Conservation (phyloP, 2,888 invertebrate species). For the Hirtodrosophila confusa region DNA sequence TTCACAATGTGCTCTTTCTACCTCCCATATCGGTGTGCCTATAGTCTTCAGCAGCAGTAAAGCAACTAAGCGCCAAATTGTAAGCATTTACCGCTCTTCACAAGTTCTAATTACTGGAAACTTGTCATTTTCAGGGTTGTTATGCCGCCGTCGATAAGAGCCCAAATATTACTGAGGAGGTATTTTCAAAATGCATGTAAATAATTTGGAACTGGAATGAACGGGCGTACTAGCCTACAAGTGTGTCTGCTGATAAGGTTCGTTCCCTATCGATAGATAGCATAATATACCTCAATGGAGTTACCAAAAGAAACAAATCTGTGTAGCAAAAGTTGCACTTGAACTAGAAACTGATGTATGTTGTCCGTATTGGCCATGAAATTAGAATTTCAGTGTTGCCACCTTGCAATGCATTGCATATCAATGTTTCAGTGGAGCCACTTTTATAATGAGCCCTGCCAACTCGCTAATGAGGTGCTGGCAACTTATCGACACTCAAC, state of each 20-base stretch:
- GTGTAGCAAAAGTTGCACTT: background rate
- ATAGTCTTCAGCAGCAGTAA: background rate
- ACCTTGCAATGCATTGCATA: too few species aligned
- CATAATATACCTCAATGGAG: too few species aligned
- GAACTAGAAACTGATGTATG: too few species aligned
- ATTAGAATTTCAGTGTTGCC: too few species aligned
- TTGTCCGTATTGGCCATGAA: too few species aligned
- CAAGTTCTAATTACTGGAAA: conserved; percentile 20
- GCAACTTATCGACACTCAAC: too few species aligned
- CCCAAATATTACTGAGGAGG: background rate
- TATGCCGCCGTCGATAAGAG: conserved; percentile 27
- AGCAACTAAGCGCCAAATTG: conserved; percentile 8
- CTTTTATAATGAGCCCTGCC: too few species aligned
- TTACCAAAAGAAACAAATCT: too few species aligned
- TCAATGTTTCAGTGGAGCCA: too few species aligned
- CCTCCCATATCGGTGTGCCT: conserved; percentile 30
- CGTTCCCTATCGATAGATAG: conserved; percentile 2
- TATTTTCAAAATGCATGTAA: background rate
- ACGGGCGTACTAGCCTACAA: too few species aligned
- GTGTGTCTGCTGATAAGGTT: conserved; percentile 22
- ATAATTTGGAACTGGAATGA: conserved; percentile 1
- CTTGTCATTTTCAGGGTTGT: conserved; percentile 8
- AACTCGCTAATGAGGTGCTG: too few species aligned
- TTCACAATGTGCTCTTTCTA: conserved; percentile 7
- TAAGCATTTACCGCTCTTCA: background rate